Base-by-base conservation (phyloP, 2,113 vertebrate species). In the Cinclus cinclus region DNA sequence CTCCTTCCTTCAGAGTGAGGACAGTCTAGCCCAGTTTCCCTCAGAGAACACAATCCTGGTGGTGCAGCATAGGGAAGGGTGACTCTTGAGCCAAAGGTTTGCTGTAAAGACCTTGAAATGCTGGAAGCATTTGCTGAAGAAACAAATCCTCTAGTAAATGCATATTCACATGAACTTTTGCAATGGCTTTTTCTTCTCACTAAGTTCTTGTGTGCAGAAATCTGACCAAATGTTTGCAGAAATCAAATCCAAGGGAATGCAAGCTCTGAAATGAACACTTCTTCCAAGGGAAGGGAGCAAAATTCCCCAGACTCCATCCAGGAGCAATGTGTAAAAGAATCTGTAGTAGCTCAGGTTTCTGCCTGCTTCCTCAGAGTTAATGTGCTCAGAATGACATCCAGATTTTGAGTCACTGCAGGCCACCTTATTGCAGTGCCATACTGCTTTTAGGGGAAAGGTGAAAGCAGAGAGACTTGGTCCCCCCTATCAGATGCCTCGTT, bases 211-310 rank as follows among this genome's bases (percentile, higher is more conserved):
- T 2, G 0, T 4, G 25, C 31, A 71, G 69, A 75, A 68, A 49
- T 53, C 52, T 67, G 23, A 41, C 35, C 37, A 56, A 86, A 60
- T 46, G 19, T 65, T 75, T 91, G 50, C 59, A 92, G 79, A 69
- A 83, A 58, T 21, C n/a, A 83, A 70, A 67, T 50, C 25, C 13
- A 35, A 70, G 35, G 11, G 19, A 83, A 44, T 9, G 27, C 18
- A 77, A 59, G 41, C 52, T 53, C 41, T 0, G 0, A 75, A 92
- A 47, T 23, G 30, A 63, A 8, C 47, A 4, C 1, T 12, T 42
- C 22, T 75, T 89, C 42, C 15, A 21, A 82, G 41, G 33, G 52
- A 80, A 87, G 14, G 19, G 31, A 85, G 39, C 35, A 59, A 35
- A 9, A 0, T 35, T 83, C 67, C 31, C 22, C 8, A 65, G 25